Percentiles rank a stretch among this genome's conserved stretches.
These are phyloP conservation scores for Brachyhypopomus occidentalis DNA, from an alignment of 2,113 vertebrate genomes.

Conservation along the genomic window DNA sequence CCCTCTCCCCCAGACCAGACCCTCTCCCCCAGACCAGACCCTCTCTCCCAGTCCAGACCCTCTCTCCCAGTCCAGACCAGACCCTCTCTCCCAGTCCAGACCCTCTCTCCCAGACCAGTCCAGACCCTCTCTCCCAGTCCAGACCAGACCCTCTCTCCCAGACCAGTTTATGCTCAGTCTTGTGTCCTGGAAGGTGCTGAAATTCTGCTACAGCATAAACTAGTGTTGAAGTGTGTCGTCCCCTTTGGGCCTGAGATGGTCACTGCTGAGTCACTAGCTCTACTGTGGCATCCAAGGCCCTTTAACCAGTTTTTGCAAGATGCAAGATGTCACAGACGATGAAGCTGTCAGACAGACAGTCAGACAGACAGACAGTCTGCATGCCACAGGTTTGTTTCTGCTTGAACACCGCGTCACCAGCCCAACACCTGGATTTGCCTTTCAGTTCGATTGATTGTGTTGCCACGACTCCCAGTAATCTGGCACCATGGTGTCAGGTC, in stretches of 20 bases:
- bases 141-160: neutral
- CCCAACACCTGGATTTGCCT: constrained; percentile 4
- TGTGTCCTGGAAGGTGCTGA: neutral
- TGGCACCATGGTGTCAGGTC: constrained; percentile 15
- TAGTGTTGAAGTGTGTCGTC: constrained; percentile 10
- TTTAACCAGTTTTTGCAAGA: neutral
- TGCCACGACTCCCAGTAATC: constrained; percentile 29
- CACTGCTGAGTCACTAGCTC: constrained; percentile 2
- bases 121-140: no score
- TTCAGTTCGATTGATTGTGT: constrained; percentile 38
- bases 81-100: no score
- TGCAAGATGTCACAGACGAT: neutral
- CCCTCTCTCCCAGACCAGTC: neutral
- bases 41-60: no score
- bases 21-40: neutral
- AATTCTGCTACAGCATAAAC: neutral
- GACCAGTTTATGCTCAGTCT: constrained; percentile 17
- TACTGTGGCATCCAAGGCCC: neutral
- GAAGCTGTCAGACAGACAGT: no score
- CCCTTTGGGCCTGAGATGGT: neutral
- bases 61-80: neutral
- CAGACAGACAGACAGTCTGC: neutral
- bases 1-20: no score
- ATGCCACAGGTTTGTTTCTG: neutral
- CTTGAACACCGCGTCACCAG: neutral